phyloP scores from a whole-genome alignment of 2,888 invertebrate species.

The Escarpia spicata region DNA sequence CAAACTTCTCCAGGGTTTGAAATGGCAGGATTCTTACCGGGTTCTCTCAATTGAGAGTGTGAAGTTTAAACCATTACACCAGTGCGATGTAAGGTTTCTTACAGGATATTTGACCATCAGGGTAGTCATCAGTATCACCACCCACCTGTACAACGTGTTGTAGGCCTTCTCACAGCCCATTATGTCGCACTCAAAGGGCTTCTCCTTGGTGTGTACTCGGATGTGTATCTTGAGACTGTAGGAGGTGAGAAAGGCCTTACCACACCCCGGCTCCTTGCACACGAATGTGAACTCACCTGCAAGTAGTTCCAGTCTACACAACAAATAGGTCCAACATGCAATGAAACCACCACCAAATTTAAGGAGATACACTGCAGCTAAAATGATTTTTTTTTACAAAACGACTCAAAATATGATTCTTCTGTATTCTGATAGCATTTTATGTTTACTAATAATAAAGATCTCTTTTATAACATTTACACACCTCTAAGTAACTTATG shows the following conservation, averaged over 20 bases:
- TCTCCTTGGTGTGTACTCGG: constrained; percentile 89
- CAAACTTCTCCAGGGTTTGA: no score
- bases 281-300: constrained; percentile 93
- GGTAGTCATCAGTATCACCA: background rate
- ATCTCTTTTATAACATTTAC: no score
- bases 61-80: no score
- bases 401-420: no score
- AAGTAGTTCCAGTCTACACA: constrained; percentile 48
- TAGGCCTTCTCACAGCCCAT: constrained; percentile 90
- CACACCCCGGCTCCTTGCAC: constrained; percentile 86
- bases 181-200: constrained; percentile 88
- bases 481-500: no score
- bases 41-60: no score
- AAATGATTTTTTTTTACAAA: background rate
- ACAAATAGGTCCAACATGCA: constrained; percentile 25
- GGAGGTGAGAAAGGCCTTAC: constrained; percentile 92
- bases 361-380: background rate
- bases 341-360: background rate
- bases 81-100: constrained; percentile 90
- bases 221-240: constrained; percentile 95
- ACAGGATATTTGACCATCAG: constrained; percentile 82
- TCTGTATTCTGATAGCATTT: no score
- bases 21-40: no score
- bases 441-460: no score
- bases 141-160: constrained; percentile 88